Percentiles rank a stretch among this genome's conserved stretches.
Conservation (phyloP, 92 coral and sea anemone species). For the Paragorgia papillata region DNA sequence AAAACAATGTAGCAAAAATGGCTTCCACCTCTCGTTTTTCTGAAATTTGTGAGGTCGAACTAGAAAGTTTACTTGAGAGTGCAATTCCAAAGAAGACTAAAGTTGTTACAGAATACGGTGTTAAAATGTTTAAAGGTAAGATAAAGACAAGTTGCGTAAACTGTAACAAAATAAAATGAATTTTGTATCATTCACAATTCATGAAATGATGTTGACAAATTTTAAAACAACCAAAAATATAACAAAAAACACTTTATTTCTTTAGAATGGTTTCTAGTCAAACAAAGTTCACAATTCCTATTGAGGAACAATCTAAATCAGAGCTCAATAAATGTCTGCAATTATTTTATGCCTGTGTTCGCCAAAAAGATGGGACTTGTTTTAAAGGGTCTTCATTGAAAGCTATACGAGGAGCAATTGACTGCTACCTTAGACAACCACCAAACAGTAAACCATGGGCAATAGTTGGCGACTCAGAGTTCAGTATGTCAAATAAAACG, state of each 20-base stretch:
- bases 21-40: too few species aligned
- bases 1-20: too few species aligned
- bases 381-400: not conserved
- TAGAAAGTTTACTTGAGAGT: too few species aligned
- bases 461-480: slow-evolving; percentile 54
- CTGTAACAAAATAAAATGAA: too few species aligned
- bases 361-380: slow-evolving; percentile 26
- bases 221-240: too few species aligned
- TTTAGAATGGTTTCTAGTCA: slow-evolving; percentile 45
- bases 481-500: slow-evolving; percentile 46
- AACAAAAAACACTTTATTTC: not conserved
- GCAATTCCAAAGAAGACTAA: too few species aligned
- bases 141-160: too few species aligned
- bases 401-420: slow-evolving; percentile 43
- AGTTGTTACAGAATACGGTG: too few species aligned
- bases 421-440: slow-evolving; percentile 50
- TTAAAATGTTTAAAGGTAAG: too few species aligned
- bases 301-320: slow-evolving; percentile 20
- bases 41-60: too few species aligned
- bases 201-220: too few species aligned
- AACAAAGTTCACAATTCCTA: not conserved
- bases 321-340: slow-evolving; percentile 25
- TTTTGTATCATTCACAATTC: too few species aligned
- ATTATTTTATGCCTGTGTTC: slow-evolving; percentile 22
- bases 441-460: slow-evolving; percentile 50